phyloP scores from a whole-genome alignment of 1,140 invertebrate species.

The Muscidifurax raptorellus region DNA sequence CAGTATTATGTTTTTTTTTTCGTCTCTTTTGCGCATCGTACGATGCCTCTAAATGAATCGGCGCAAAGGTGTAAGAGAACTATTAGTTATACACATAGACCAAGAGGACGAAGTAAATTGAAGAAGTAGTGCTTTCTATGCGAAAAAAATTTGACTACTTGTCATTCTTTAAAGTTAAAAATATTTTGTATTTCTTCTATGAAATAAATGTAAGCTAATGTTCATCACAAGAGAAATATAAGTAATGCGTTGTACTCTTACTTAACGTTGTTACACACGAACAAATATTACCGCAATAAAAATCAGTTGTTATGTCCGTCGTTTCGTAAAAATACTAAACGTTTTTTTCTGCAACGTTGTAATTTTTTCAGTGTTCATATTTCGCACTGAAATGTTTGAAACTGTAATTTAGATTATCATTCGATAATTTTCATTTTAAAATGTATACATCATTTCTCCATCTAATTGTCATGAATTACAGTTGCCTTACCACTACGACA shows the following conservation, averaged over 20 bases:
- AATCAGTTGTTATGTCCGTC: neutral
- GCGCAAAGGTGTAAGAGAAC: neutral
- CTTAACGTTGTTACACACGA: neutral
- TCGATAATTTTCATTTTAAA: too few relatives aligned
- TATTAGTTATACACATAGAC: neutral
- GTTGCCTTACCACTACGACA: slow-evolving; percentile 34
- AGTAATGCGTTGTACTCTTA: too few relatives aligned
- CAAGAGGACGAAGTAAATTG: neutral
- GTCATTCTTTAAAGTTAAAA: neutral
- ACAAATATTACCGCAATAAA: neutral
- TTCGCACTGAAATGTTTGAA: too few relatives aligned
- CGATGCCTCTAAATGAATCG: neutral
- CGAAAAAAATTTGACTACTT: neutral
- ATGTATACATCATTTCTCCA: too few relatives aligned
- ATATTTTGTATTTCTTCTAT: neutral
- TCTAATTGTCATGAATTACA: neutral
- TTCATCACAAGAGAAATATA: too few relatives aligned
- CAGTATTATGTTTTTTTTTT: slow-evolving; percentile 15
- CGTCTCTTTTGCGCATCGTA: neutral
- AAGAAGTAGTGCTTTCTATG: neutral
- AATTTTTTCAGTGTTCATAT: neutral
- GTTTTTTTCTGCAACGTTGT: neutral
- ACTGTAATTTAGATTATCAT: too few relatives aligned
- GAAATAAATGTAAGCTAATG: neutral
- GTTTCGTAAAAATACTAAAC: neutral